Percentiles rank a stretch among this genome's conserved stretches.
Conservation (phyloP, 2,888 invertebrate genomes). For the Cryptosula pallasiana region DNA sequence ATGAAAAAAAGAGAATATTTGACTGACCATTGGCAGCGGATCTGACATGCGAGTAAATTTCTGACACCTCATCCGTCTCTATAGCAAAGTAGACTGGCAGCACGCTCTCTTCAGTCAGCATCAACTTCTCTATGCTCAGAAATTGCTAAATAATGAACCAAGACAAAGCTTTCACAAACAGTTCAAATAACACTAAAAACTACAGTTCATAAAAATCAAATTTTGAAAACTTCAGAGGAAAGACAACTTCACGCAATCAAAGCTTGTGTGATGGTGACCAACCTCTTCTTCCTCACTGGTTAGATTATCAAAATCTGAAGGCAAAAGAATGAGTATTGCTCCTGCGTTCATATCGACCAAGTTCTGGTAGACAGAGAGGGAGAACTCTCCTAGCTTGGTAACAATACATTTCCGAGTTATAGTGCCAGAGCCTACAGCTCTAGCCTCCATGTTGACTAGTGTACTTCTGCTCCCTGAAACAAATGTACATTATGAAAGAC, state of each 20-base stretch:
- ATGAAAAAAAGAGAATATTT: conserved; percentile 8
- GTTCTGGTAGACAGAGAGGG: conserved; percentile 62
- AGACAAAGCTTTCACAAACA: too few relatives aligned
- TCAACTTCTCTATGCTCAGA: conserved; percentile 67
- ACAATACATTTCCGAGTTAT: conserved; percentile 85
- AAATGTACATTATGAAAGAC: too few relatives aligned
- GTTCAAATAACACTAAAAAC: too few relatives aligned
- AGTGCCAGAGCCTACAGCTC: conserved; percentile 76
- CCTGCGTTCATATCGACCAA: conserved; percentile 62
- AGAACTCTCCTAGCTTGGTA: conserved; percentile 72
- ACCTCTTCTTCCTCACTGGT: conserved; percentile 57
- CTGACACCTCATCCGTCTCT: conserved; percentile 69
- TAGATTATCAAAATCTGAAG: conserved; percentile 65
- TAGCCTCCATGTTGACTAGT: conserved; percentile 79
- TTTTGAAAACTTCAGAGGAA: too few relatives aligned
- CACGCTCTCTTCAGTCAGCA: conserved; percentile 71
- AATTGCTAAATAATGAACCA: conserved; percentile 39
- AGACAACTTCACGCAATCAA: too few relatives aligned
- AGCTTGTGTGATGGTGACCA: too few relatives aligned
- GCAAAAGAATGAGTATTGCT: conserved; percentile 77
- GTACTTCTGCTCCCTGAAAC: conserved; percentile 75
- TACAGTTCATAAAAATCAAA: too few relatives aligned
- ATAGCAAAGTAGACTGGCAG: conserved; percentile 83
- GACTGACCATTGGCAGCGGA: conserved; percentile 65
- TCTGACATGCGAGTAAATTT: conserved; percentile 71